Base-by-base conservation (phyloP, 2,888 invertebrate species). In the Luperina nickerlii region DNA sequence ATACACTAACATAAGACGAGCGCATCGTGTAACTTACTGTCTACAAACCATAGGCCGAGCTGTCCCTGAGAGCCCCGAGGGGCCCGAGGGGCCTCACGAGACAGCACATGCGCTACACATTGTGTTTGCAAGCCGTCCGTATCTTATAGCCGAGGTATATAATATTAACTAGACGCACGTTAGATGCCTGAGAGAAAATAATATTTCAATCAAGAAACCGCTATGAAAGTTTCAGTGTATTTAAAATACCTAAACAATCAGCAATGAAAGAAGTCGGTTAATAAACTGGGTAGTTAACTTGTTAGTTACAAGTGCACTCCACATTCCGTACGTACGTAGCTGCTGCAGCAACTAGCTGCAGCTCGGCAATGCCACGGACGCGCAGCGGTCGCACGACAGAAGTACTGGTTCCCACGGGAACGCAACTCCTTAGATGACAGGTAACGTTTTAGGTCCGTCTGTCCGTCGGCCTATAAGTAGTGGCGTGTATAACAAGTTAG, bases 1-100 rank as follows among this genome's bases (percentile, higher is more conserved):
- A 91, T 92, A 91, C 90, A 88, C 83, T 86, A 89, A 90, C 88
- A 83, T 82, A 87, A 90, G 88, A 90, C 84, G 88, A 24, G 20
- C 42, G 38, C 42, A 24, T 42, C 45, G 62, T 42, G 32, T 63
- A 63, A 57, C 86, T 84, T 81, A 86, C 87, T 87, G 85, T 82
- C 74, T 84, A 85, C 80, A 81, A 77, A 76, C 87, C 82, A 79
- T 74, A 82, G 80, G 74, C 84, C 72, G 74, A 60, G 60, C 66
- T 48, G 68, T 62, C 60, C 51, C 48, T n/a, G 70, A 54, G 60
- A 42, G 15, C 38, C 51, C 5, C 9, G 45, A 42, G 38, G 51
- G 24, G 20, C n/a, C 42, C 1, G 24, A 9, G 7, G 15, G 2
- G 15, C n/a, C 38, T 15, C 38, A 0, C 27, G 48, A 51, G 20